Evolutionary conservation across 2,797 vertebrate species (phyloP).

Genomic region (Mareca strepera): DNA sequence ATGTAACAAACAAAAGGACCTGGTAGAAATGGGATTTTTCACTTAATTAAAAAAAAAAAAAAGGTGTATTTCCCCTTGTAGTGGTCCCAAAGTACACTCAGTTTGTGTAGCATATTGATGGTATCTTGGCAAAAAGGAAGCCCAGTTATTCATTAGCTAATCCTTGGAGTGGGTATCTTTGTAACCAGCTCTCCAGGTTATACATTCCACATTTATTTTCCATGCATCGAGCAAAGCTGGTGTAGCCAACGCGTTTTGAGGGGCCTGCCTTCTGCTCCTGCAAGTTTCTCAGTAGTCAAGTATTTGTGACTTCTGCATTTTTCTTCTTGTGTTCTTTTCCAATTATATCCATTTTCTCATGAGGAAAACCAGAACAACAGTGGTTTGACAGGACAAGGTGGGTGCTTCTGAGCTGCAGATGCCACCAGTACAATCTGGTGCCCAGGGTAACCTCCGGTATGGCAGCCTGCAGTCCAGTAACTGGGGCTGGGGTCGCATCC

Average conservation of each 20-base stretch:
- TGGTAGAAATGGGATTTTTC: not conserved
- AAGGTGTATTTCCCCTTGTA: not conserved
- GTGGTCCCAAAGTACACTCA: not conserved
- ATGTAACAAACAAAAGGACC: not conserved
- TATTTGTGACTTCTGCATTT: not conserved
- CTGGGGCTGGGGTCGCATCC: not conserved
- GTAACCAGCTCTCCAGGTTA: conserved; percentile 15
- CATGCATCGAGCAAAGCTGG: not conserved
- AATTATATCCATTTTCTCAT: rapidly evolving
- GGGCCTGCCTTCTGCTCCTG: not conserved
- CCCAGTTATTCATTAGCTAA: not conserved
- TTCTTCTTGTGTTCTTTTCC: rapidly evolving
- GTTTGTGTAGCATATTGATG: not conserved
- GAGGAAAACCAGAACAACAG: too few species aligned
- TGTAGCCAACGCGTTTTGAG: not conserved
- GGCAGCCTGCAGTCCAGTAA: not conserved
- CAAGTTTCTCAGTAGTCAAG: not conserved
- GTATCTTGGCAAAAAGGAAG: conserved; percentile 1
- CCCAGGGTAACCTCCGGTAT: rapidly evolving
- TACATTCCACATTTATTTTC: not conserved
- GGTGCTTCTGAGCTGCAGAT: not conserved
- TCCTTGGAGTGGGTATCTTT: not conserved
- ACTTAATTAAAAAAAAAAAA: not conserved
- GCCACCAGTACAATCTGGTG: rapidly evolving
- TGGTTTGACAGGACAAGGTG: not conserved